These are phyloP conservation scores for Corythoichthys intestinalis DNA, from an alignment of 2,113 vertebrate species.

Conservation along the genomic window DNA sequence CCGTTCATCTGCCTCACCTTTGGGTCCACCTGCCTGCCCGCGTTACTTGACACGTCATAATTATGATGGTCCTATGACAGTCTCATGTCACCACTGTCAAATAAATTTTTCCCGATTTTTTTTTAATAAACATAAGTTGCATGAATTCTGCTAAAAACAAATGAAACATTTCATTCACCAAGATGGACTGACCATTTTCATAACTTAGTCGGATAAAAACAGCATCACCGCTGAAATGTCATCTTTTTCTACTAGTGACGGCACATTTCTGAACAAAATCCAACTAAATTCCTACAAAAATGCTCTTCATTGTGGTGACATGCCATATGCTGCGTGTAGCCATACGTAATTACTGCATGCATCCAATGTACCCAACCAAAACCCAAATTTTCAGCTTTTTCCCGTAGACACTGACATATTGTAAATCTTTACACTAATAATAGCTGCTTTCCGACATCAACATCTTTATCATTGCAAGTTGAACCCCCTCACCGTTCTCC, in stretches of 20 bases:
- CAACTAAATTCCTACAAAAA: background rate
- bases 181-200: background rate
- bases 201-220: background rate
- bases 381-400: background rate
- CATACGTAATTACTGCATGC: background rate
- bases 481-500: conserved; percentile 9
- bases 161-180: background rate
- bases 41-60: too few relatives aligned
- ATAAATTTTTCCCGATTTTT: too few relatives aligned
- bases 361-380: background rate
- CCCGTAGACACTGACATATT: background rate
- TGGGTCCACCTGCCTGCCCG: too few relatives aligned
- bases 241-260: background rate
- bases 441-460: background rate
- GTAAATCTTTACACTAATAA: background rate
- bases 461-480: background rate
- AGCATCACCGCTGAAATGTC: background rate
- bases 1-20: too few relatives aligned
- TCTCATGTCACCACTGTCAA: too few relatives aligned
- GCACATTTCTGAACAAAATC: background rate
- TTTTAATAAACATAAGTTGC: too few relatives aligned
- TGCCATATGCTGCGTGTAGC: background rate
- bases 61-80: too few relatives aligned
- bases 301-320: background rate
- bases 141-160: too few relatives aligned